Percentiles rank a stretch among this genome's conserved stretches.
Evolutionary conservation across 1,140 invertebrate genomes (phyloP).

Genomic region (Coelopa frigida): DNA sequence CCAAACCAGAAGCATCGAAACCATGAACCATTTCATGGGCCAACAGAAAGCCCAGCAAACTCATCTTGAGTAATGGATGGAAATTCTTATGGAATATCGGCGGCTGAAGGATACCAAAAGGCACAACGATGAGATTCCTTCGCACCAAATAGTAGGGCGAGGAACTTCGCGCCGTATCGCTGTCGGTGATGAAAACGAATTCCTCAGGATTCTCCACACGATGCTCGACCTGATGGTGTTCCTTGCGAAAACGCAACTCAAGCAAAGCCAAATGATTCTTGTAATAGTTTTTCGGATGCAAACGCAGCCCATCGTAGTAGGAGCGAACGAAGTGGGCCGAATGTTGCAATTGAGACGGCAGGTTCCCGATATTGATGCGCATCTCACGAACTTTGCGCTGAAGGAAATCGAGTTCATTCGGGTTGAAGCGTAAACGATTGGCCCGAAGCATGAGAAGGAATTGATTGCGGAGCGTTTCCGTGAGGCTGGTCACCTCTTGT

Average conservation of each 20-base stretch:
- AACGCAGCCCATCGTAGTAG: slow-evolving; percentile 17
- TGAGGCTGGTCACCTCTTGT: too few relatives aligned
- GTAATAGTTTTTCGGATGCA: slow-evolving; percentile 17
- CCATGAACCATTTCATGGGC: slow-evolving; percentile 31
- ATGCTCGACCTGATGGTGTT: too few relatives aligned
- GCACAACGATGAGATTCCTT: slow-evolving; percentile 24
- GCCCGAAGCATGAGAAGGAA: too few relatives aligned
- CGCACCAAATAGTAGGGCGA: slow-evolving; percentile 22
- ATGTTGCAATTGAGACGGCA: slow-evolving; percentile 15
- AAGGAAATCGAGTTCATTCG: not conserved
- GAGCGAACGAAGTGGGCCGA: slow-evolving; percentile 13
- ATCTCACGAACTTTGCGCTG: slow-evolving; percentile 16
- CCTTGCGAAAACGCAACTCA: slow-evolving; percentile 13
- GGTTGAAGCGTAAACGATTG: too few relatives aligned
- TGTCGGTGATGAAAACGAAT: slow-evolving; percentile 19
- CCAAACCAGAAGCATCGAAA: slow-evolving; percentile 18
- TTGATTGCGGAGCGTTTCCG: slow-evolving; percentile 1
- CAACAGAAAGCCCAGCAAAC: slow-evolving; percentile 30
- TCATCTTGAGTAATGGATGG: slow-evolving; percentile 28
- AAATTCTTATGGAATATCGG: slow-evolving; percentile 20
- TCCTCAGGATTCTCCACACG: too few relatives aligned
- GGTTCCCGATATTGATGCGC: slow-evolving; percentile 29
- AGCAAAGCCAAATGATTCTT: slow-evolving; percentile 20
- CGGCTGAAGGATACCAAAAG: slow-evolving; percentile 23
- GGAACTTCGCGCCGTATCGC: slow-evolving; percentile 16